Evolutionary conservation across 2,113 vertebrate genomes (phyloP).

Genomic region (Ancistrus triradiatus): DNA sequence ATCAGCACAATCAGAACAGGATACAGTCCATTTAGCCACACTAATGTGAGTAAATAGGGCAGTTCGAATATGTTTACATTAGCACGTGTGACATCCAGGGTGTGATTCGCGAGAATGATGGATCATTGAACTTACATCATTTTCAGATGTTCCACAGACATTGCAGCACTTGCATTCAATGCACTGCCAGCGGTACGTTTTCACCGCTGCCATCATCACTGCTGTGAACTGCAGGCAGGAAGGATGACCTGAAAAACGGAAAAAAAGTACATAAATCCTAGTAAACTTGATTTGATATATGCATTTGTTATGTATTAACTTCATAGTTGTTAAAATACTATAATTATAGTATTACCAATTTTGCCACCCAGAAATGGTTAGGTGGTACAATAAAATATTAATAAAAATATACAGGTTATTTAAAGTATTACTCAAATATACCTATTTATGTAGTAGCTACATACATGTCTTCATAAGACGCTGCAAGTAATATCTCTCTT

Average conservation of each 20-base stretch:
- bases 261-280: not conserved
- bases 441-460: too few species aligned
- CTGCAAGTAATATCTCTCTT: too few species aligned
- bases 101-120: not conserved
- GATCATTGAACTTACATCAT: conserved; percentile 74
- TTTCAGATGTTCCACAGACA: conserved; percentile 92
- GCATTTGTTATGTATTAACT: too few species aligned
- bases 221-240: conserved; percentile 95
- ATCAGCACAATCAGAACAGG: conserved; percentile 16
- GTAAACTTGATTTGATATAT: too few species aligned
- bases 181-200: conserved; percentile 97
- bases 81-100: not conserved
- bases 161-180: conserved; percentile 98
- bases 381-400: too few species aligned
- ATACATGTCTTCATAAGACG: too few species aligned
- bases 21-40: not conserved
- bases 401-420: too few species aligned
- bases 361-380: too few species aligned
- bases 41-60: not conserved
- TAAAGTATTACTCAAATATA: too few species aligned
- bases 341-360: too few species aligned
- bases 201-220: conserved; percentile 94
- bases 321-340: too few species aligned
- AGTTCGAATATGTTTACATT: not conserved
- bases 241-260: conserved; percentile 75